Base-by-base conservation (phyloP, 2,113 vertebrate species). In the Rhynchomys soricoides region DNA sequence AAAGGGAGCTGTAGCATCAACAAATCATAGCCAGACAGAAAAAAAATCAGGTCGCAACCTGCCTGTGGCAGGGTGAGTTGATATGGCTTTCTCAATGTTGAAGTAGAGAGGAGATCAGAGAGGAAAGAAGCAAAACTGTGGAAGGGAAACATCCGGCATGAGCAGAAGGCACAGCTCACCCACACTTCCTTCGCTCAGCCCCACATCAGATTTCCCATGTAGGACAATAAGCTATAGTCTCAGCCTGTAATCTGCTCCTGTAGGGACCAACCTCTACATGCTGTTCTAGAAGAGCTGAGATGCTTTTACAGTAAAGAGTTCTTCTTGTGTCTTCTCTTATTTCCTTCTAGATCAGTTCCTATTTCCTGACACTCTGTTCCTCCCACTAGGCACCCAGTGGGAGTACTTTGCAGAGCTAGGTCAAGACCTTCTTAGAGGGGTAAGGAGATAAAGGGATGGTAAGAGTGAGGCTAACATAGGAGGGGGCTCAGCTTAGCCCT, bases 171-270 rank as follows among this genome's bases (percentile, higher is more conserved):
- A 37, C 1, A 37, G n/a, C 40, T 94, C 3, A 37, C 52, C 13
- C 43, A 6, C 17, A 8, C 86, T 86, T 90, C 68, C 37, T 74
- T 57, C 74, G 82, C 26, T n/a, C 59, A 0, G 68, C 64, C 16
- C 22, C 22, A 6, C 0, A 0, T 55, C 37, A 87, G 48, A 66
- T 0, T 79, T 15, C 24, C 55, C 1, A 43, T 19, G 34, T 8
- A 19, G n/a, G 34, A 45, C 66, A 75, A 19, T 6, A 40, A 50
- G 59, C 66, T 50, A 0, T 5, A n/a, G 26, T 21, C 31, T 57
- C 40, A 45, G 48, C 1, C 43, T 45, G 37, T 16, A 40, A 74
- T 73, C 71, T 55, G 9, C 26, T 70, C 9, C 89, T 86, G 34
- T 19, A 11, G n/a, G 55, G 43, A 19, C 57, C 15, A 64, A 24